Conservation (phyloP, 1,140 invertebrate genomes). For the Drosophila suzukii region DNA sequence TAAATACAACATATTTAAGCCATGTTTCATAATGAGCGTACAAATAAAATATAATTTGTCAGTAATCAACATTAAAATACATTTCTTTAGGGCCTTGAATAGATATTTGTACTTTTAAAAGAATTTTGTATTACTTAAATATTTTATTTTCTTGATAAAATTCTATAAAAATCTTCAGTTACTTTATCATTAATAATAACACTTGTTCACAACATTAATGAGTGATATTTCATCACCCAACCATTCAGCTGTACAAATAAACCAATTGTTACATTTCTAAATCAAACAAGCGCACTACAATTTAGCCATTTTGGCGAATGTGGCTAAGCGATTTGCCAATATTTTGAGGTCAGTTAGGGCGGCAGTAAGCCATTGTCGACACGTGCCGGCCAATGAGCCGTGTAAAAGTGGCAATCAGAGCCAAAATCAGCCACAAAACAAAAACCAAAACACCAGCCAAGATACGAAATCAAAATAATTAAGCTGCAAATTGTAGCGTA, state of each 20-base stretch:
- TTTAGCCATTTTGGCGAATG: constrained; percentile 11
- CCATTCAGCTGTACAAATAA: constrained; percentile 28
- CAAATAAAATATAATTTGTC: no score
- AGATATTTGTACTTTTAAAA: no score
- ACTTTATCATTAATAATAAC: not conserved
- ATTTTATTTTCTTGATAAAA: no score
- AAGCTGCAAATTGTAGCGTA: constrained; percentile 68
- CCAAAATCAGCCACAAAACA: constrained; percentile 35
- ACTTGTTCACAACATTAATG: not conserved
- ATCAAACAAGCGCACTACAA: constrained; percentile 5
- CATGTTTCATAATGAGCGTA: no score
- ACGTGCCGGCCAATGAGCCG: constrained; percentile 60
- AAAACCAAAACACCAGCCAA: constrained; percentile 11
- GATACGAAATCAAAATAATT: constrained; percentile 52
- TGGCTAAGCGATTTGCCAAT: constrained; percentile 28
- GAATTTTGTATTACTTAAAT: no score
- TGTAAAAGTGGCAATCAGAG: constrained; percentile 57
- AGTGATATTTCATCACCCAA: not conserved
- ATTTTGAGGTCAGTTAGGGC: constrained; percentile 33
- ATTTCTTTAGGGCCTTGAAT: no score
- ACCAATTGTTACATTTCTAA: not conserved
- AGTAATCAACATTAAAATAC: no score
- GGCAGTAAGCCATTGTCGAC: constrained; percentile 38
- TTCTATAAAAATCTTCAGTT: not conserved
- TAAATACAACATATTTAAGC: no score